Conservation (phyloP, 2,113 vertebrate species). For the Sitta europaea region DNA sequence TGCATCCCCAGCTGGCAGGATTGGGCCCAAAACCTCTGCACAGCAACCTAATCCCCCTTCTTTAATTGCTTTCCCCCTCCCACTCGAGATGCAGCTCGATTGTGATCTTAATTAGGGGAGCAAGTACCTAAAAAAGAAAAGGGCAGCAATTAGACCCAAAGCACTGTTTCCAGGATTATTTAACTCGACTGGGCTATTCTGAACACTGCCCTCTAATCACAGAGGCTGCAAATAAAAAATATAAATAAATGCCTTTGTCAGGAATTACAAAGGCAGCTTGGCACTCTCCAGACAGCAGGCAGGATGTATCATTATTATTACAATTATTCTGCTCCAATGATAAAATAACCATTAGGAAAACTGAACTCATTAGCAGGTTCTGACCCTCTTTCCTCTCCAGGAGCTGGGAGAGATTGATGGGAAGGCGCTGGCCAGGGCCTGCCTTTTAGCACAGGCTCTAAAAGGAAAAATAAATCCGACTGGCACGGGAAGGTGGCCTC, state of each 20-base stretch:
- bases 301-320: conserved; percentile 21
- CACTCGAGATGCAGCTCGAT: neutral
- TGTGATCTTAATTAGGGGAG: conserved; percentile 41
- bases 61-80: neutral
- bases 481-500: neutral
- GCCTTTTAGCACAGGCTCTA: neutral
- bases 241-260: conserved; percentile 45
- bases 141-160: neutral
- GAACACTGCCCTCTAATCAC: conserved; percentile 40
- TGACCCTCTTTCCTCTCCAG: neutral
- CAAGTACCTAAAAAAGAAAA: conserved; percentile 12
- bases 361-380: conserved; percentile 35
- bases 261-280: neutral
- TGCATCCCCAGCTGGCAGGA: neutral
- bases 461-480: neutral
- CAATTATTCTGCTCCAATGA: conserved; percentile 30
- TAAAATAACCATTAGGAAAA: conserved; percentile 38
- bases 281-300: neutral
- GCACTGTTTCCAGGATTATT: neutral
- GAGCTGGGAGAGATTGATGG: conserved; percentile 33
- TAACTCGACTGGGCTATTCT: conserved; percentile 2
- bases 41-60: accelerated
- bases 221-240: conserved; percentile 12
- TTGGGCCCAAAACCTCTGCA: neutral
- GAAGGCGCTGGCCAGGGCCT: neutral